Evolutionary conservation across 2,113 vertebrate genomes (phyloP).

Genomic region (Peromyscus californicus): DNA sequence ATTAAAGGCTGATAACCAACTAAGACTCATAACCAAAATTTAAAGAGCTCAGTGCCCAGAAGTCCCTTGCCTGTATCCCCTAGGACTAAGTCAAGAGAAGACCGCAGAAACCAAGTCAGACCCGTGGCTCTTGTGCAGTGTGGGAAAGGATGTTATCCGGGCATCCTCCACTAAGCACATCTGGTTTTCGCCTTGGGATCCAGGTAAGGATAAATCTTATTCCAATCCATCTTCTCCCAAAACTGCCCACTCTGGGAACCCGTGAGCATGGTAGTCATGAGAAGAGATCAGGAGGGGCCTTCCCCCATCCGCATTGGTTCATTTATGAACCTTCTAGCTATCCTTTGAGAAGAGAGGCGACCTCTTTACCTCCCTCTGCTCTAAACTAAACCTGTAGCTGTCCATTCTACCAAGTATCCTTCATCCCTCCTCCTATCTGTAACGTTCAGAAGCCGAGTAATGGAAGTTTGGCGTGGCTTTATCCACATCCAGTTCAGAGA

Average conservation of each 20-base stretch:
- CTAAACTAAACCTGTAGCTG: background rate
- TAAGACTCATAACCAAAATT: background rate
- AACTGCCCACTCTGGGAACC: background rate
- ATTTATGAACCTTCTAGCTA: background rate
- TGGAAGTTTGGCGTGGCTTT: background rate
- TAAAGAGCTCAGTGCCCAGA: background rate
- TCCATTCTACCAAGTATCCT: background rate
- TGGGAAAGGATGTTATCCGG: background rate
- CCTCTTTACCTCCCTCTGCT: background rate
- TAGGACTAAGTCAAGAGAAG: background rate
- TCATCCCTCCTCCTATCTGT: background rate
- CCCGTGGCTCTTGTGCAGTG: background rate
- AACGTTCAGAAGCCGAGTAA: background rate
- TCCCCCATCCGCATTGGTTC: background rate
- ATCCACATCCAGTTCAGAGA: conserved; percentile 6
- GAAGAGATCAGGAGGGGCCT: background rate
- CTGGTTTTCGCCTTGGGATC: background rate
- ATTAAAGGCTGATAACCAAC: background rate
- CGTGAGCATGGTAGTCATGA: background rate
- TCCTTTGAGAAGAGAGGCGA: background rate
- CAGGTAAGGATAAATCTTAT: conserved; percentile 28
- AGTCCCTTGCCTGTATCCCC: background rate
- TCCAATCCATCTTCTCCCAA: conserved; percentile 23
- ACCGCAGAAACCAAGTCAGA: background rate
- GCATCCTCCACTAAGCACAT: background rate